Conservation (phyloP, 2,113 vertebrate species). For the Pseudonaja textilis region DNA sequence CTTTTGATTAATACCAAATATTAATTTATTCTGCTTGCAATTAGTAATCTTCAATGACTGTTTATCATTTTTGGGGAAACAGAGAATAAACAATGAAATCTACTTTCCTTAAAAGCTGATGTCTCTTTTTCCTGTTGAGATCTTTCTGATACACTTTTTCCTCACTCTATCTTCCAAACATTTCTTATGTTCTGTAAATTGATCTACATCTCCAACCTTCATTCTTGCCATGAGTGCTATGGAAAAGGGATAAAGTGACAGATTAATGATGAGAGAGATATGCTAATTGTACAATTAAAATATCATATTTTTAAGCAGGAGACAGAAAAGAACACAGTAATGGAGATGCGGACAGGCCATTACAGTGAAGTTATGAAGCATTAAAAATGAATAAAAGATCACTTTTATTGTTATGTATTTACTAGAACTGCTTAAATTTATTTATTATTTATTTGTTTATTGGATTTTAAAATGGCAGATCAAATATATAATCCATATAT, state of each 20-base stretch:
- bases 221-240: not conserved
- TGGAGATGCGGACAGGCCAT: not conserved
- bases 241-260: constrained; percentile 30
- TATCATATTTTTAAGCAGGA: constrained; percentile 25
- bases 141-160: constrained; percentile 23
- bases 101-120: not conserved
- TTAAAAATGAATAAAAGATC: not conserved
- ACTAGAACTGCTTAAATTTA: not conserved
- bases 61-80: not conserved
- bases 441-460: not conserved
- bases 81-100: not conserved
- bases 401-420: not conserved
- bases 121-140: not conserved
- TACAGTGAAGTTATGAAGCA: constrained; percentile 12
- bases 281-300: constrained; percentile 60
- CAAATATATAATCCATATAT: not conserved
- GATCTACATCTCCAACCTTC: constrained; percentile 32
- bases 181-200: constrained; percentile 36
- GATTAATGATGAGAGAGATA: constrained; percentile 44
- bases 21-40: not conserved
- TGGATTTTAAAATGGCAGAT: not conserved
- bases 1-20: not conserved
- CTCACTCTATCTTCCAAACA: constrained; percentile 48
- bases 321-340: not conserved
- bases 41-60: not conserved